Conservation (phyloP, 2,888 invertebrate genomes). For the Chrysolina americana region DNA sequence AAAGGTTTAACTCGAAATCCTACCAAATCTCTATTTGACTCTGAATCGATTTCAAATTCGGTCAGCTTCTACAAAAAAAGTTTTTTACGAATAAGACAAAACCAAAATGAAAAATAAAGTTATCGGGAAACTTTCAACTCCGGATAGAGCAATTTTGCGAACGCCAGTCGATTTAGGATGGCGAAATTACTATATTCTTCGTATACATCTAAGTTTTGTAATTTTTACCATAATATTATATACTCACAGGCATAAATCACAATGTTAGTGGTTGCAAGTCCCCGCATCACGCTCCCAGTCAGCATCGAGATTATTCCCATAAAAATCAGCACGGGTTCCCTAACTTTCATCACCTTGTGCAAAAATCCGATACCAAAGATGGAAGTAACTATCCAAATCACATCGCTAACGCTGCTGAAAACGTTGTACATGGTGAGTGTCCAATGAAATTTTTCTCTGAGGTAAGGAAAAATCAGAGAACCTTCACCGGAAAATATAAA, state of each 20-base stretch:
- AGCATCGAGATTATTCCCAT: conserved; percentile 66
- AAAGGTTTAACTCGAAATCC: no score
- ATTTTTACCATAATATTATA: background rate
- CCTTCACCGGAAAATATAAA: conserved; percentile 70
- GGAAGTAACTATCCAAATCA: conserved; percentile 73
- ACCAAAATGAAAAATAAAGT: no score
- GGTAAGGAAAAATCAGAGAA: conserved; percentile 76
- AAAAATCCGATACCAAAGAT: conserved; percentile 74
- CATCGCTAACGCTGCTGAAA: conserved; percentile 72
- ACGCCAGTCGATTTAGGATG: no score
- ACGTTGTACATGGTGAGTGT: conserved; percentile 75
- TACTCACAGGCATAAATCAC: conserved; percentile 72
- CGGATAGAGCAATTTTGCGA: no score
- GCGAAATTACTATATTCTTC: no score
- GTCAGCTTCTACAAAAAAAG: no score
- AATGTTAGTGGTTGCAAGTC: conserved; percentile 69
- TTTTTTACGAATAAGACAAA: no score
- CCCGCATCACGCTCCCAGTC: conserved; percentile 62
- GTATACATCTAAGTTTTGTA: no score
- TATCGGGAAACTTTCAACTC: no score
- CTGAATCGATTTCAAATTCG: no score
- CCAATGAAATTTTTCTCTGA: conserved; percentile 79
- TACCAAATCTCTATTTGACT: no score
- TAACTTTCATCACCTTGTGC: conserved; percentile 69
- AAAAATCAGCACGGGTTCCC: conserved; percentile 69